Evolutionary conservation across 2,888 invertebrate species (phyloP), one percentile per base, ranked within the genome.

Genomic region (Plusia festucae): DNA sequence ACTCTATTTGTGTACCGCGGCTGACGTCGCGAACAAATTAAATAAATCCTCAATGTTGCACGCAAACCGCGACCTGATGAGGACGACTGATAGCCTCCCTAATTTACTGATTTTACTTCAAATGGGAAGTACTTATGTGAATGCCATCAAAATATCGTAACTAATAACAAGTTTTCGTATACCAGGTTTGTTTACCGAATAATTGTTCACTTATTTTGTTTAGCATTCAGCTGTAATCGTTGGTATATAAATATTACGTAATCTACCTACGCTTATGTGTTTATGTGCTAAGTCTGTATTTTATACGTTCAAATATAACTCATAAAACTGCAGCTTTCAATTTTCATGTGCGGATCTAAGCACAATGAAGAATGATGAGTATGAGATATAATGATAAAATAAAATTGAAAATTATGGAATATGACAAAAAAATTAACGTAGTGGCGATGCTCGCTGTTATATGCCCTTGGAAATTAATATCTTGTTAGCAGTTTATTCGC

Each of bases 401-500:
- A n/a, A 53, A 6, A 56, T 57, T 53, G 4, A 59, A 67, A 44
- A 11, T 60, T 51, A 11, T 44, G 46, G 11, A 58, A 58, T 57
- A 53, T 60, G 60, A 65, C 53, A 22, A 55, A 70, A 80, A 70
- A 54, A 62, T 53, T 24, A 70, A 22, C 53, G 24, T 16, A 51
- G 32, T 52, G 71, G 57, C 69, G 57, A 55, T 70, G 63, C 59
- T 68, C 65, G 70, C 60, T 65, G 65, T 78, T 68, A 64, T 59
- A 60, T 70, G 81, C 73, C 87, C 85, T 85, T 86, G 81, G 75
- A 85, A 85, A 85, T 86, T 86, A 87, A 87, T 85, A 87, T 85
- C 85, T 87, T 84, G 86, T 88, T 87, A 85, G 84, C 78, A 83
- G 84, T 87, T 87, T 88, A 88, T 88, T 87, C 84, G 86, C 82